Base-by-base conservation (phyloP, 2,888 invertebrate genomes). In the Troilus luridus region DNA sequence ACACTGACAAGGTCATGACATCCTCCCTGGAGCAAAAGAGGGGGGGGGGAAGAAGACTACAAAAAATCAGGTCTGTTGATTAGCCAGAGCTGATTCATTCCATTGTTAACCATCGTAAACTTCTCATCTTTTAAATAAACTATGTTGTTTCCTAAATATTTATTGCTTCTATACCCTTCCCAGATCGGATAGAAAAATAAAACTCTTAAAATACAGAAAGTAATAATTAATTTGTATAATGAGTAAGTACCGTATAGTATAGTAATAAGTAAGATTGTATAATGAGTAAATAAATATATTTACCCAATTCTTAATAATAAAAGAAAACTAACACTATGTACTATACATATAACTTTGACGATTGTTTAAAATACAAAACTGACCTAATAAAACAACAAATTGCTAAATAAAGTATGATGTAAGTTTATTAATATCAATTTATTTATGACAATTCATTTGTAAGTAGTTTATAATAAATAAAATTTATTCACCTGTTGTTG, bases 11-110 rank as follows among this genome's bases (percentile, higher is more conserved):
- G 90, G 90, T 90, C 77, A 77, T 62, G 72, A 17, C 24, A 72
- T 72, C 90, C 90, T 77, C 77, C 90, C 90, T 90, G 90, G 72
- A 72, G 54, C 72, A 56, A 19, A 56, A 54, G 59, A 24, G 89
- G 72, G 72, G 24, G 67, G 54, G 9, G 89, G 41, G 24, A 41
- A 88, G 21, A n/a, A 64, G 56, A 24, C 58, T 90, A 77, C 64
- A 64, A 77, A 90, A 90, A 90, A 56, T 72, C 54, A 59, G 77
- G n/a, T 59, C 89, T 64, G 64, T 89, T 89, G 89, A 89, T 89
- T 89, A 64, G 62, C 64, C 27, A 54, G 41, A 89, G 89, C 67
- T 64, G 89, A 64, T 67, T 62, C 62, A 62, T 88, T 54, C 62
- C 56, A 89, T 89, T 89, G 89, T 89, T 64, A 10, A 19, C 62